Percentiles rank a stretch among this genome's conserved stretches.
Evolutionary conservation across 2,888 invertebrate genomes (phyloP).

Genomic region (Dysmachus trigonus): DNA sequence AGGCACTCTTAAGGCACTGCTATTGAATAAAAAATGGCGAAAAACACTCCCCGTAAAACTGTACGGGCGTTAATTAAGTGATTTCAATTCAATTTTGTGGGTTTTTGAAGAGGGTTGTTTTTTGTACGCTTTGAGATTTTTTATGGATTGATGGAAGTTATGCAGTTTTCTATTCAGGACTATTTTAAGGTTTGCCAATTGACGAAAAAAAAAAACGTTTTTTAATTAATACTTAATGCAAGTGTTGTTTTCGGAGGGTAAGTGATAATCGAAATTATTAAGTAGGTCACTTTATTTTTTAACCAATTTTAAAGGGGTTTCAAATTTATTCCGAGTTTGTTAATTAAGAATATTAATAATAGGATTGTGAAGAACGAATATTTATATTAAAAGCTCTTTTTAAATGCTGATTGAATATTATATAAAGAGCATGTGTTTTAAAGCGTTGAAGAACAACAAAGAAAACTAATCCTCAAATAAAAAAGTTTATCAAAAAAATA

Average conservation of each 20-base stretch:
- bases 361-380: no score
- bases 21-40: background rate
- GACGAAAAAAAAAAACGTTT: background rate
- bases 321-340: no score
- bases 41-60: background rate
- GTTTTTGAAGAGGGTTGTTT: background rate
- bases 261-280: no score
- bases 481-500: no score
- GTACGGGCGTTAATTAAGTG: background rate
- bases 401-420: no score
- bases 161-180: background rate
- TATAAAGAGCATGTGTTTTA: no score
- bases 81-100: background rate
- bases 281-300: no score
- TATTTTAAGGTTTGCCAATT: background rate
- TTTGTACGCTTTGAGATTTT: background rate
- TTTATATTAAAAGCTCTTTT: no score
- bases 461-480: no score
- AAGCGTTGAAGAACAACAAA: no score
- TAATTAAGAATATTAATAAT: no score
- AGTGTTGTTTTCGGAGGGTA: background rate
- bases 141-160: background rate
- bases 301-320: no score
- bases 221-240: background rate
- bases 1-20: background rate